These are phyloP conservation scores for Lissonota sp. DNA, from an alignment of 2,888 invertebrate species.

Conservation along the genomic window DNA sequence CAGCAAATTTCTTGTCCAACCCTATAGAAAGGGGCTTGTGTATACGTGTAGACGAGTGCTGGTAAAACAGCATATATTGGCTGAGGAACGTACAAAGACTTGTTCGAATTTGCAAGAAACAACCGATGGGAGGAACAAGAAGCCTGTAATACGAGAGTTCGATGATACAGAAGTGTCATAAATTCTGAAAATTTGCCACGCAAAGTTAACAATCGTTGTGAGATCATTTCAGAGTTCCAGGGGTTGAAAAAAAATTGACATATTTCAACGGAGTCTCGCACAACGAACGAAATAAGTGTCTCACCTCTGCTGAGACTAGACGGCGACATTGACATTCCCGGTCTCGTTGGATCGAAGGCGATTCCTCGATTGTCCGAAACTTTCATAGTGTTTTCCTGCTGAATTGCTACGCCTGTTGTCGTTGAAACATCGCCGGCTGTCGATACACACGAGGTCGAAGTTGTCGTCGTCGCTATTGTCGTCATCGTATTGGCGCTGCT, in stretches of 20 bases:
- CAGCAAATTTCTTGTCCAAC: slow-evolving; percentile 70
- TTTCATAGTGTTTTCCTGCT: slow-evolving; percentile 78
- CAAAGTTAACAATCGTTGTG: no score
- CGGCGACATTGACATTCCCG: slow-evolving; percentile 87
- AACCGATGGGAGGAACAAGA: slow-evolving; percentile 37
- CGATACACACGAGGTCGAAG: slow-evolving; percentile 74
- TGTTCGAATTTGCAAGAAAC: slow-evolving; percentile 43
- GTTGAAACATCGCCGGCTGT: slow-evolving; percentile 75
- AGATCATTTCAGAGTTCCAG: not conserved
- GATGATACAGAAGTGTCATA: no score
- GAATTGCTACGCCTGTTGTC: slow-evolving; percentile 69
- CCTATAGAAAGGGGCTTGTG: not conserved
- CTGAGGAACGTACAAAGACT: not conserved
- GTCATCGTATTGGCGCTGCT: slow-evolving; percentile 72
- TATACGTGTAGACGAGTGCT: slow-evolving; percentile 5
- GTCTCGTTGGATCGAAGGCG: slow-evolving; percentile 78
- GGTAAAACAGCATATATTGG: slow-evolving; percentile 10
- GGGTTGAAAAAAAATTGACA: slow-evolving; percentile 35
- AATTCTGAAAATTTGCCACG: no score
- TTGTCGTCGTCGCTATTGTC: slow-evolving; percentile 74
- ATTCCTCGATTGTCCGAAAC: slow-evolving; percentile 75
- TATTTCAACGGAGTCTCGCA: no score
- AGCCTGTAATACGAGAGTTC: not conserved
- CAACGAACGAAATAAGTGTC: slow-evolving; percentile 69
- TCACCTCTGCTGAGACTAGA: slow-evolving; percentile 92